A percentile compares a stretch with the other conserved stretches of the same genome.
Evolutionary conservation across 2,113 vertebrate genomes (phyloP).

Genomic region (Dendrocopos noguchii): DNA sequence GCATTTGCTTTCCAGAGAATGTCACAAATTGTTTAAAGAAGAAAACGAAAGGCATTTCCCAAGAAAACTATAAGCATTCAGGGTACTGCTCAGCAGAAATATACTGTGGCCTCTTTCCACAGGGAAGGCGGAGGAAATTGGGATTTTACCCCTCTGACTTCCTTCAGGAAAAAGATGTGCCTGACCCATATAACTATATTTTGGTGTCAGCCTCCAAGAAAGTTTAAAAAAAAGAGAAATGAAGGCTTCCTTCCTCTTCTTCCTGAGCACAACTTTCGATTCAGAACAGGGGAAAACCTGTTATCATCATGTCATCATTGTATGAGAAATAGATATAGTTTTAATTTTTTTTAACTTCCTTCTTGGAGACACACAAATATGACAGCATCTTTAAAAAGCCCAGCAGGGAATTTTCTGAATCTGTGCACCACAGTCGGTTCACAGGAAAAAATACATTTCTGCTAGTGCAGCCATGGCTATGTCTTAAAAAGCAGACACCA

Average conservation of each 20-base stretch:
- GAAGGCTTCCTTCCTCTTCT: not conserved
- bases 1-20: conserved; percentile 1
- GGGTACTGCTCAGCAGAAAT: conserved; percentile 18
- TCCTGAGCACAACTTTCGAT: not conserved
- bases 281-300: not conserved
- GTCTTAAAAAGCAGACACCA: not conserved
- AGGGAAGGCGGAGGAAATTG: conserved; percentile 15
- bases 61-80: conserved; percentile 29
- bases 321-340: not conserved
- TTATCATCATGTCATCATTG: not conserved
- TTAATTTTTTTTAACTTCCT: conserved; percentile 14
- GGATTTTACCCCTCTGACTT: conserved; percentile 37
- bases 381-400: not conserved
- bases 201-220: not conserved
- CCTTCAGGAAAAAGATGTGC: conserved; percentile 37
- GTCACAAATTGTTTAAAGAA: not conserved
- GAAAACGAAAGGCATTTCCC: conserved; percentile 27
- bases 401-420: conserved; percentile 17
- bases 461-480: not conserved
- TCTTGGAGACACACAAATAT: not conserved
- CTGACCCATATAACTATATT: not conserved
- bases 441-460: not conserved
- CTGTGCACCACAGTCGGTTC: not conserved
- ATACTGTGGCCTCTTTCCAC: conserved; percentile 12
- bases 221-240: not conserved